phyloP scores from a whole-genome alignment of 2,797 vertebrate species.

The Lophius americanus region DNA sequence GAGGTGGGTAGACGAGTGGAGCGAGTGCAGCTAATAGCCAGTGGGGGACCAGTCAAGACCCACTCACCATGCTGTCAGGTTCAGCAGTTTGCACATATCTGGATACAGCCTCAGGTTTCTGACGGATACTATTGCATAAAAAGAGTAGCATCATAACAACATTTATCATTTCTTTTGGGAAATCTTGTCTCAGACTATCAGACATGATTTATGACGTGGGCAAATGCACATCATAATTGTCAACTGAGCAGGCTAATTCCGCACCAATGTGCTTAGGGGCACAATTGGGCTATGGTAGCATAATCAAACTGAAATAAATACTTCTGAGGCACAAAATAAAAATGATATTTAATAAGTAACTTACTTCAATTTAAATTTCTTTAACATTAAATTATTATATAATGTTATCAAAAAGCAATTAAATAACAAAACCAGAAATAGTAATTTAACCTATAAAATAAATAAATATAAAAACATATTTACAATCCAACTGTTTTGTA shows the following conservation, averaged over 20 bases:
- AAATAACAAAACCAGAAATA: too few species aligned
- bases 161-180: background rate
- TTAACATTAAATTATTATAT: background rate
- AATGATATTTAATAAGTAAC: too few species aligned
- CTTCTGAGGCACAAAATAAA: too few species aligned
- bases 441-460: too few species aligned
- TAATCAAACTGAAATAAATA: too few species aligned
- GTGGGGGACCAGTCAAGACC: background rate
- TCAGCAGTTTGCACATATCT: background rate
- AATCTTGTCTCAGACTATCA: background rate
- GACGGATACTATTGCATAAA: background rate
- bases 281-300: too few species aligned
- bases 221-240: too few species aligned
- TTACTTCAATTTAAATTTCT: too few species aligned
- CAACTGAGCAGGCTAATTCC: background rate
- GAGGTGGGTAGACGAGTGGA: background rate
- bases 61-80: slow-evolving; percentile 1
- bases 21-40: slow-evolving; percentile 8
- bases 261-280: too few species aligned
- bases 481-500: too few species aligned
- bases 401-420: too few species aligned
- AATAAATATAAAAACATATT: too few species aligned
- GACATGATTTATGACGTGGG: background rate
- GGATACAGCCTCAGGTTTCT: background rate
- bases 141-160: background rate